These are phyloP conservation scores for Rhineura floridana DNA, from an alignment of 2,113 vertebrate species.

Conservation along the genomic window DNA sequence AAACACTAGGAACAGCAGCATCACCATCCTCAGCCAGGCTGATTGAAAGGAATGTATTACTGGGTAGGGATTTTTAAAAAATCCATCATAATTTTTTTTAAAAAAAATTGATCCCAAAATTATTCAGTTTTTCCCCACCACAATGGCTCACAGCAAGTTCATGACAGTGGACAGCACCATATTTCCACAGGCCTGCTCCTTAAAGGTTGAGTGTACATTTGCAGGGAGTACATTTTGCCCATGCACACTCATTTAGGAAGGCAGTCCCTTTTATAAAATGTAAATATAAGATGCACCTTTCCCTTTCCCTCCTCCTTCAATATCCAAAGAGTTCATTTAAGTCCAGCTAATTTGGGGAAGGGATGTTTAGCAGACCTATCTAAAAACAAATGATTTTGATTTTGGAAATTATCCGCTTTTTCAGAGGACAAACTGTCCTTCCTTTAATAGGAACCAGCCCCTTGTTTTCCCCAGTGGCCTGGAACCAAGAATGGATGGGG, in stretches of 20 bases:
- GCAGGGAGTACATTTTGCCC: constrained; percentile 27
- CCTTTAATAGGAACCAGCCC: not conserved
- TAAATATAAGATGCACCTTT: constrained; percentile 25
- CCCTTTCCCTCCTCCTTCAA: constrained; percentile 1
- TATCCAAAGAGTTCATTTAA: constrained; percentile 30
- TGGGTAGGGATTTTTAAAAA: constrained; percentile 38
- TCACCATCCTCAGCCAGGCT: not conserved
- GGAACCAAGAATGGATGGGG: not conserved
- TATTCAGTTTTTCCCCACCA: constrained; percentile 19
- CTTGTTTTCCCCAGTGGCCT: not conserved
- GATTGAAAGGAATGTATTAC: constrained; percentile 52
- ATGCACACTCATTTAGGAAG: constrained; percentile 14
- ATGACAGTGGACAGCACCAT: constrained; percentile 10
- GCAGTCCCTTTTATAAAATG: constrained; percentile 57
- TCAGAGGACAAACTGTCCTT: not conserved
- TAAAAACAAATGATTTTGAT: constrained; percentile 28
- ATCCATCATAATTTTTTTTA: not conserved
- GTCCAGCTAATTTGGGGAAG: constrained; percentile 31
- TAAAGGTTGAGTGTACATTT: constrained; percentile 19
- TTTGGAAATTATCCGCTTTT: not conserved
- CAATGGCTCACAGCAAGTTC: constrained; percentile 21
- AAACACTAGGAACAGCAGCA: not conserved
- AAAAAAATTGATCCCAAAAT: constrained; percentile 57
- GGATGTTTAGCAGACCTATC: constrained; percentile 26
- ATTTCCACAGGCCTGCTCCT: constrained; percentile 53